These are phyloP conservation scores for Drosophila robusta DNA, from an alignment of 2,888 invertebrate species.

Conservation along the genomic window DNA sequence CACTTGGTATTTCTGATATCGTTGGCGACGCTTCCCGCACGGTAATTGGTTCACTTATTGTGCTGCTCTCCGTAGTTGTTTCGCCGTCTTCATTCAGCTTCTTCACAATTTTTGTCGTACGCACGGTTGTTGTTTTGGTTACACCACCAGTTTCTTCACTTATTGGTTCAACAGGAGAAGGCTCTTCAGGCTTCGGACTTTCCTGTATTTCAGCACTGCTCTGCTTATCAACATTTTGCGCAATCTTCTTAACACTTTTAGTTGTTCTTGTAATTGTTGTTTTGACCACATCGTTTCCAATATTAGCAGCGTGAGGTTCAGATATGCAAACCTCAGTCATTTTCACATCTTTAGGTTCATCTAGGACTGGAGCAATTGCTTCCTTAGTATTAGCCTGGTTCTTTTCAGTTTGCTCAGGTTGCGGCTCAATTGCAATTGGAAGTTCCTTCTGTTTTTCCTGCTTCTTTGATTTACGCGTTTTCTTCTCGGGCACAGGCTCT, in stretches of 20 bases:
- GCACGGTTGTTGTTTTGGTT: constrained; percentile 82
- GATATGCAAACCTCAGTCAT: constrained; percentile 1
- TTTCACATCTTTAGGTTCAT: constrained; percentile 3
- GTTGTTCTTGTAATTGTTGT: constrained; percentile 81
- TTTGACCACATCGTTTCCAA: constrained; percentile 72
- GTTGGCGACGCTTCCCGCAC: constrained; percentile 70
- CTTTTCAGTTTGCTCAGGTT: constrained; percentile 1
- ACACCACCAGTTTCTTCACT: constrained; percentile 60
- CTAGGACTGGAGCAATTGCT: constrained; percentile 12
- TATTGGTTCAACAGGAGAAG: constrained; percentile 28
- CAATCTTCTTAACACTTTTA: constrained; percentile 78
- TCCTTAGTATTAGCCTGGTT: not conserved
- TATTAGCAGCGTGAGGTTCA: constrained; percentile 16
- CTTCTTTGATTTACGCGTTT: constrained; percentile 37
- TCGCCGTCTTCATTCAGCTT: constrained; percentile 77
- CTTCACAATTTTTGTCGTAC: constrained; percentile 81
- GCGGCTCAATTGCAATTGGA: not conserved
- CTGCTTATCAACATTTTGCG: constrained; percentile 67
- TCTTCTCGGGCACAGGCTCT: constrained; percentile 21
- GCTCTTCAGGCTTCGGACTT: constrained; percentile 5
- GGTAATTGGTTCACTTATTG: constrained; percentile 68
- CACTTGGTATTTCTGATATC: constrained; percentile 65
- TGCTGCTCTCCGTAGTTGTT: constrained; percentile 65
- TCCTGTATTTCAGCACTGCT: constrained; percentile 24
- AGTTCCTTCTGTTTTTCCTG: constrained; percentile 6